Percentiles rank a stretch among this genome's conserved stretches.
These are phyloP conservation scores for Rhagium mordax DNA, from an alignment of 2,888 invertebrate species.

Conservation along the genomic window DNA sequence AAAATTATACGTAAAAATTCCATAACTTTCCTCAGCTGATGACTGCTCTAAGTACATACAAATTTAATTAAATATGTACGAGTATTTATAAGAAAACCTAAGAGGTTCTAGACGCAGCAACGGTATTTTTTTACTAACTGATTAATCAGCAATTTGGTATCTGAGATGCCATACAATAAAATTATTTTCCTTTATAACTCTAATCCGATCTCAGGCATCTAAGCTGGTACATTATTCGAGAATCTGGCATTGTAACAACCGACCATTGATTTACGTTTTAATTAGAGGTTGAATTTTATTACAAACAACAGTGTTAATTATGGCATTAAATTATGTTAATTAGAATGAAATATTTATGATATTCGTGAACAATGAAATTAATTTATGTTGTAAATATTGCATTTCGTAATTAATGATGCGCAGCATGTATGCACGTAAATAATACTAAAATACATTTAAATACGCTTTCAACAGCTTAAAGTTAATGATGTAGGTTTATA, in stretches of 20 bases:
- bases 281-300: not conserved
- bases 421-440: not conserved
- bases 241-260: not conserved
- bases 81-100: too few species aligned
- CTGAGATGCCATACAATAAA: too few species aligned
- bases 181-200: too few species aligned
- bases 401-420: not conserved
- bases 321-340: not conserved
- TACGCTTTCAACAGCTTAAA: constrained; percentile 51
- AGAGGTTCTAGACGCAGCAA: too few species aligned
- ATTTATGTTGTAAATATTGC: constrained; percentile 7
- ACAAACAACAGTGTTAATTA: not conserved
- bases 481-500: constrained; percentile 65
- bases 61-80: too few species aligned
- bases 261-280: not conserved
- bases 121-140: too few species aligned
- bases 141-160: too few species aligned
- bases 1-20: too few species aligned
- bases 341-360: not conserved
- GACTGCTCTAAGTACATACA: too few species aligned
- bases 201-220: too few species aligned
- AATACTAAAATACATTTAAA: constrained; percentile 2
- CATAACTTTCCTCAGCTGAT: too few species aligned
- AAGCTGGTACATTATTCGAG: not conserved
- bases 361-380: not conserved